phyloP scores from a whole-genome alignment of 2,113 vertebrate species.

The Centrocercus urophasianus region DNA sequence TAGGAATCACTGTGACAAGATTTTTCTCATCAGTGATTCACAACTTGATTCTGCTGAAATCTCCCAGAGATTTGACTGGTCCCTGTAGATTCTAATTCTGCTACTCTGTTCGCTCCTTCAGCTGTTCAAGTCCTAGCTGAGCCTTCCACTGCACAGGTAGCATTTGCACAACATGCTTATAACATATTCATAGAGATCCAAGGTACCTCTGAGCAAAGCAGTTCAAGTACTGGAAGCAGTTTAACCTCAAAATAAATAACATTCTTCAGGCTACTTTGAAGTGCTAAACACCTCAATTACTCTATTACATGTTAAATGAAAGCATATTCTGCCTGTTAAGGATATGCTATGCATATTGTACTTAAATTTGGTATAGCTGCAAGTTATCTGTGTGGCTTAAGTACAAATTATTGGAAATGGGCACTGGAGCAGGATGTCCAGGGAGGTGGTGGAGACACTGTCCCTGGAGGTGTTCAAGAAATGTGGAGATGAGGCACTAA shows the following conservation, averaged over 20 bases:
- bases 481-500: too few species aligned
- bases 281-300: neutral
- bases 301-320: neutral
- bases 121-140: neutral
- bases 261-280: neutral
- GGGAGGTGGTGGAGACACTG: too few species aligned
- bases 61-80: neutral
- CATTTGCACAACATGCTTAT: neutral
- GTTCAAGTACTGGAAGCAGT: neutral
- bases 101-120: neutral
- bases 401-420: neutral
- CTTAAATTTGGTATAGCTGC: neutral
- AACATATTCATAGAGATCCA: neutral
- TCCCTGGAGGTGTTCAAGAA: too few species aligned
- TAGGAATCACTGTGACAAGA: neutral
- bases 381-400: neutral
- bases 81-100: neutral
- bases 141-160: neutral
- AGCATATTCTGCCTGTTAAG: neutral
- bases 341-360: accelerated
- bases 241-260: conserved; percentile 5
- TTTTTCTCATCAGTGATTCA: neutral
- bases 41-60: neutral
- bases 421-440: too few species aligned
- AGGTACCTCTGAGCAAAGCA: neutral